Evolutionary conservation across 2,888 invertebrate species (phyloP), one percentile per base, ranked within the genome.

Genomic region (Eristalinus sepulchralis): DNA sequence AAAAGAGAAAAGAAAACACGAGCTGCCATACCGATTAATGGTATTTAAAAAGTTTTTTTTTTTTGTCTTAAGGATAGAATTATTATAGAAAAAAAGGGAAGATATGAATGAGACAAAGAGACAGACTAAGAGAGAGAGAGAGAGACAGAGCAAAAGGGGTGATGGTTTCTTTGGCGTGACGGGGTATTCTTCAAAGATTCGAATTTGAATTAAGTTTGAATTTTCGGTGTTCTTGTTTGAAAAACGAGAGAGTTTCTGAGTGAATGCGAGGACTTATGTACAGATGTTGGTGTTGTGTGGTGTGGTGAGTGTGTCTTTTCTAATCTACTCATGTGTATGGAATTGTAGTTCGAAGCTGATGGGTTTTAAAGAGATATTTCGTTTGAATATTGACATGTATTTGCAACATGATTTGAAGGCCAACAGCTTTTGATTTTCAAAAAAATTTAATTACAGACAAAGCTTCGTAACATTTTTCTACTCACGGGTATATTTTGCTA

Each of bases 21-120:
- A 76, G 33, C 72, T 87, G 87, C 83, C 86, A 87, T 87, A 87
- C 87, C 83, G 87, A 87, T 80, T 83, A 83, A 76, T 87, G 86
- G 83, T 87, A 83, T 72, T 79, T 80, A 33, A 55, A 80, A 80
- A 72, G 31, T 9, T 64, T 47, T 36, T 67, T 53, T 53, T 1
- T 39, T 39, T 39, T 22, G 11, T 57, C 1, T 60, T 24, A 60
- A 60, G 24, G 55, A 67, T 34, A 70, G 68, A 36, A 13, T 67
- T 60, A 39, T 75, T 31, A 60, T 11, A 24, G 68, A 75, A 27
- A 59, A 55, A 71, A 47, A 53, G 31, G 63, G 36, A 31, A 36
- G 36, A 39, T 13, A 24, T 62, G 80, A 75, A 62, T 71, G 36
- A 62, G 39, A 71, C 27, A 72, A 34, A 75, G 17, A 67, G 34